Evolutionary conservation across 2,888 invertebrate genomes (phyloP), one percentile per base, ranked within the genome.

Genomic region (Apoda limacodes): DNA sequence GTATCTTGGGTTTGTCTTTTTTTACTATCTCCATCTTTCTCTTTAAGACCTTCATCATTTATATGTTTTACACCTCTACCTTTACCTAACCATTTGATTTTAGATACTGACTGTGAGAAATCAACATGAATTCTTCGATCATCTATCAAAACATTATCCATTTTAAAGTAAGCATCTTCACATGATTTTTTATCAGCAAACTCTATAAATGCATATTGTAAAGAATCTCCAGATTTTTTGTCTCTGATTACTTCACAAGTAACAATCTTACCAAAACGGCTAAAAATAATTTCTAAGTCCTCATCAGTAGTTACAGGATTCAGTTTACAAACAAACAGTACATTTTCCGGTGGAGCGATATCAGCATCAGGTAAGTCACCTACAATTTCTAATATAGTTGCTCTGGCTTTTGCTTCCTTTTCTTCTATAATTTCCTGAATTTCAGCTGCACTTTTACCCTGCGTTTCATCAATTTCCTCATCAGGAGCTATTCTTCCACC

Each of bases 141-240:
- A 72, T 99, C 99, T 50, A 99, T 99, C 4, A 99, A 80, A 0
- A 99, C 98, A 81, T 99, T 99, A 63, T 98, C 98, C 99, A 99
- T 99, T 82, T 99, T 99, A 56, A 99, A 97, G 69, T 94, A 99
- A 1, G 99, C 99, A 49, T 93, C 92, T 75, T 99, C 99, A 72
- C 99, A 99, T 1, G 93, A 85, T 53, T 93, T 92, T 42, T 88
- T 86, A 30, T 95, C 90, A 39, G 90, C 92, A 81, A 98, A 99
- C 67, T 99, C 99, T 34, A 99, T 93, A 63, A 99, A 99, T 0
- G 98, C 98, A 71, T 99, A 99, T 58, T 99, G 99, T 32, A 99
- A 76, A 0, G 98, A 99, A 61, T 98, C 96, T 1, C 91, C 92
- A 2, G 91, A 88, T 55, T 93, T 91, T 44, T 90, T 88, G 64